These are phyloP conservation scores for Cremastobaeus sp. DNA, from an alignment of 2,888 invertebrate genomes.

Conservation along the genomic window DNA sequence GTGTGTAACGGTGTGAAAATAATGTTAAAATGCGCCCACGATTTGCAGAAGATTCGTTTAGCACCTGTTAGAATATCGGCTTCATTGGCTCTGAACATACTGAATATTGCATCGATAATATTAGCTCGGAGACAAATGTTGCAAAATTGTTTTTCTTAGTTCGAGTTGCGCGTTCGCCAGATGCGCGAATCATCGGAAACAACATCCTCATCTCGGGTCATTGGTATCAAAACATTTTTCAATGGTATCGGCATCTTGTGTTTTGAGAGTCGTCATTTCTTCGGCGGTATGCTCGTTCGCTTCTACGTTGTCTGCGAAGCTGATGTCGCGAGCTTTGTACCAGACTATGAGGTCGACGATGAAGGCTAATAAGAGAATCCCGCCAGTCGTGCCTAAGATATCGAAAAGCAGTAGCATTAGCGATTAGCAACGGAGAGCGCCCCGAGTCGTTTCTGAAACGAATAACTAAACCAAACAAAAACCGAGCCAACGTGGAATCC, in stretches of 20 bases:
- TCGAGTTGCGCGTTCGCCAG: too few species aligned
- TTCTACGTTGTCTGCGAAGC: slow-evolving; percentile 82
- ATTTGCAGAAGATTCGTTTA: not conserved
- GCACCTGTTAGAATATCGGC: slow-evolving; percentile 1
- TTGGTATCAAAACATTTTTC: slow-evolving; percentile 75
- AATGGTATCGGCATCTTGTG: slow-evolving; percentile 71
- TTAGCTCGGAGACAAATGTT: not conserved
- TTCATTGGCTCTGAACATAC: not conserved
- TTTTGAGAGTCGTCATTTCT: slow-evolving; percentile 75
- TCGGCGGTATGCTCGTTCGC: slow-evolving; percentile 78
- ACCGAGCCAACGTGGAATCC: too few species aligned
- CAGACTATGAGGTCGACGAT: slow-evolving; percentile 93
- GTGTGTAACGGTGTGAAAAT: slow-evolving; percentile 9
- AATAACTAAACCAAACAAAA: too few species aligned
- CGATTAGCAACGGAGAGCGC: too few species aligned
- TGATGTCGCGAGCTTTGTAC: slow-evolving; percentile 91
- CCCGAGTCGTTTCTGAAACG: too few species aligned
- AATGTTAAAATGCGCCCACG: not conserved
- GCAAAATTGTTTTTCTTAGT: not conserved
- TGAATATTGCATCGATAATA: too few species aligned
- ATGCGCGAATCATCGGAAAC: too few species aligned
- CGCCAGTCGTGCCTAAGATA: slow-evolving; percentile 93
- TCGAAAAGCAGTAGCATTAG: too few species aligned
- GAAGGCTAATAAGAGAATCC: slow-evolving; percentile 89
- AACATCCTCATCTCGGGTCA: slow-evolving; percentile 55